Conservation (phyloP, 2,113 vertebrate species). For the Osmerus eperlanus region DNA sequence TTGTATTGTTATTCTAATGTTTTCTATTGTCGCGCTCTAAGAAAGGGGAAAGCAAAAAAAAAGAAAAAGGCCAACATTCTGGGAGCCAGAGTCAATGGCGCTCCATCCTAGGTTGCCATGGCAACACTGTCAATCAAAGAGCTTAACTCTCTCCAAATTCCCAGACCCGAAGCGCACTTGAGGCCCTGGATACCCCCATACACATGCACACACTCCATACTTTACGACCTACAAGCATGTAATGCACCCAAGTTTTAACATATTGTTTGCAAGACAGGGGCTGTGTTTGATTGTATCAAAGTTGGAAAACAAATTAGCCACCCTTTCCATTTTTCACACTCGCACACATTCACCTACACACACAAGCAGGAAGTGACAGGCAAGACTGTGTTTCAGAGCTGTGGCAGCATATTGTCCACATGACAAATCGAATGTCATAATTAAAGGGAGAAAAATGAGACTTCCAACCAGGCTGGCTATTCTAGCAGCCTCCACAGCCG, state of each 20-base stretch:
- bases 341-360: neutral
- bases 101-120: constrained; percentile 40
- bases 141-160: constrained; percentile 18
- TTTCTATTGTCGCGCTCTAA: constrained; percentile 42
- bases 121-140: constrained; percentile 59
- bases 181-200: neutral
- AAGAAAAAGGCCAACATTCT: constrained; percentile 14
- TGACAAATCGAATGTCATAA: constrained; percentile 49
- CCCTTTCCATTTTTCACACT: neutral
- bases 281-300: neutral
- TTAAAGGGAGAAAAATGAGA: constrained; percentile 42
- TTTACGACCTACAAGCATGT: no score
- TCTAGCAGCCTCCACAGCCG: constrained; percentile 13
- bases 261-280: no score
- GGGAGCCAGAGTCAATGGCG: constrained; percentile 37
- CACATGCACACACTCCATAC: constrained; percentile 4
- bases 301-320: no score
- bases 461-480: neutral
- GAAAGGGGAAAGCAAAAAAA: constrained; percentile 37
- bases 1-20: constrained; percentile 52
- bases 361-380: neutral
- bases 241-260: no score
- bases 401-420: constrained; percentile 40
- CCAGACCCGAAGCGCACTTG: neutral
- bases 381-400: neutral